These are phyloP conservation scores for Anagrus nilaparvatae DNA, from an alignment of 1,140 invertebrate species.

Conservation along the genomic window DNA sequence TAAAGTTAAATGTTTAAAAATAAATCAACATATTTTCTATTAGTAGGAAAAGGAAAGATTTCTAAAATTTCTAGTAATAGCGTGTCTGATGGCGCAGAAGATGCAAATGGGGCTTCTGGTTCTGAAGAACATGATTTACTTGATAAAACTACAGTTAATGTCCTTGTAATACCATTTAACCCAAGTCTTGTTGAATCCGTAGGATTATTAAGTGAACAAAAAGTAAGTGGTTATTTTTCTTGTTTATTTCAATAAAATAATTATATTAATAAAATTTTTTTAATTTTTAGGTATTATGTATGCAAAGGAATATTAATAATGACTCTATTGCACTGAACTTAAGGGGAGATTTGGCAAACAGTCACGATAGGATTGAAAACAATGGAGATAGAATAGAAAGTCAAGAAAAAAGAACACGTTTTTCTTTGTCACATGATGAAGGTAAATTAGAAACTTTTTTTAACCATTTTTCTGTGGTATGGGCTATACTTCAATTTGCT, in stretches of 20 bases:
- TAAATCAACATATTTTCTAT: too few species aligned
- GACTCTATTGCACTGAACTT: constrained; percentile 31
- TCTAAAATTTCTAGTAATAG: constrained; percentile 20
- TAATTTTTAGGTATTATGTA: constrained; percentile 35
- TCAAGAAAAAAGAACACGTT: constrained; percentile 53
- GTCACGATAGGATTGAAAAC: constrained; percentile 28
- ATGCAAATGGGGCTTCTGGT: constrained; percentile 31
- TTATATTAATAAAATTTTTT: background rate
- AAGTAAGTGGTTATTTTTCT: constrained; percentile 38
- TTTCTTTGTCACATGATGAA: constrained; percentile 83
- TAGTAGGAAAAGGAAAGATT: constrained; percentile 26
- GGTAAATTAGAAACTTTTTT: constrained; percentile 35
- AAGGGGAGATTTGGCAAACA: constrained; percentile 27
- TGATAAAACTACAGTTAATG: constrained; percentile 39
- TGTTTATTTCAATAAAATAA: background rate
- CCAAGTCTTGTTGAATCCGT: constrained; percentile 47
- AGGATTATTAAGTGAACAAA: constrained; percentile 62
- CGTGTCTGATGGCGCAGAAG: constrained; percentile 30
- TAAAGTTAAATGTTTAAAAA: too few species aligned
- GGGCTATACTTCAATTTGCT: background rate
- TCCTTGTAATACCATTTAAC: constrained; percentile 59
- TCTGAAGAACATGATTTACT: constrained; percentile 33
- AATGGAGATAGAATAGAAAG: constrained; percentile 38
- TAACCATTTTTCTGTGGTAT: constrained; percentile 1
- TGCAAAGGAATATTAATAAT: constrained; percentile 30